Evolutionary conservation across 2,797 vertebrate species (phyloP).

Genomic region (Vespertilio murinus): DNA sequence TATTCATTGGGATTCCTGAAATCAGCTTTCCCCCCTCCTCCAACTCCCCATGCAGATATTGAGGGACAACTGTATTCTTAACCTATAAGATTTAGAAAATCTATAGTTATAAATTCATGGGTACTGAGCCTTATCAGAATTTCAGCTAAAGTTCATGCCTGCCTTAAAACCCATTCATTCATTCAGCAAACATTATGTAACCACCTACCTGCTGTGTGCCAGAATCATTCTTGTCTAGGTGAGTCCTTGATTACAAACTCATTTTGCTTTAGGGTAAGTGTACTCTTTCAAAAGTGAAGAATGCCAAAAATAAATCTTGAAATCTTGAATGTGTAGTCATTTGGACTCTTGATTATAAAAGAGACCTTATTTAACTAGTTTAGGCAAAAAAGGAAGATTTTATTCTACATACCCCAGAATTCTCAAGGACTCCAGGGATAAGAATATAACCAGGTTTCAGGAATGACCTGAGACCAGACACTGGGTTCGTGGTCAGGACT

Average conservation of each 20-base stretch:
- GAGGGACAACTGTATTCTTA: not conserved
- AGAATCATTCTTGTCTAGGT: not conserved
- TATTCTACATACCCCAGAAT: not conserved
- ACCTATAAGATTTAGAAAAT: not conserved
- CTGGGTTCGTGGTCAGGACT: not conserved
- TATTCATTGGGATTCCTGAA: not conserved
- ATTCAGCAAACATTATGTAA: not conserved
- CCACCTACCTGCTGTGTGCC: not conserved
- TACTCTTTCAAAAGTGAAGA: slow-evolving; percentile 37
- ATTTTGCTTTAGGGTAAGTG: not conserved
- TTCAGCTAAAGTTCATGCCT: slow-evolving; percentile 27
- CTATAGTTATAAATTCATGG: not conserved
- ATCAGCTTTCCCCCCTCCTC: not conserved
- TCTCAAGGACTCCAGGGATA: not conserved
- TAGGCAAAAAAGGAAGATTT: slow-evolving; percentile 29
- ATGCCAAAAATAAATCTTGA: not conserved
- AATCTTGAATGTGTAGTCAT: not conserved
- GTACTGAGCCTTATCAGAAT: slow-evolving; percentile 2
- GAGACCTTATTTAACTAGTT: not conserved
- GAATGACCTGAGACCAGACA: not conserved
- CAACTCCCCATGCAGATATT: not conserved
- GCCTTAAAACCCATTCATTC: not conserved
- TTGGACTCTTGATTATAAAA: not conserved
- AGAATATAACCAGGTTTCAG: not conserved
- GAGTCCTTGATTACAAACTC: not conserved